These are phyloP conservation scores for Mastigias papua DNA, from an alignment of 30 jellyfish, hydroid and myxozoan species.

Conservation along the genomic window DNA sequence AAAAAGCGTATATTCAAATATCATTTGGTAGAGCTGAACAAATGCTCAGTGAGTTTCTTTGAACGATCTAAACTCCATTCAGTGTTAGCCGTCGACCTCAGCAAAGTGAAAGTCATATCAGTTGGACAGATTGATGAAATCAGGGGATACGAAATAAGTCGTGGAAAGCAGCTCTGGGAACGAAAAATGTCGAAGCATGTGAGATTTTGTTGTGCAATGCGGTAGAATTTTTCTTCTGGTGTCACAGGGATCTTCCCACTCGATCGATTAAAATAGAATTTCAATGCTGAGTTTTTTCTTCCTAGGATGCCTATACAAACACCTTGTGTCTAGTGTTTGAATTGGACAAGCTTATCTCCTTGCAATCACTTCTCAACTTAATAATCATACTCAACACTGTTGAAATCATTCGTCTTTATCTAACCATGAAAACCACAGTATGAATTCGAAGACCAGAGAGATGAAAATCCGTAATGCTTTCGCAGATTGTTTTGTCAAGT, in stretches of 20 bases:
- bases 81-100: no score
- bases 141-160: no score
- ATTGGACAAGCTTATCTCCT: slow-evolving; percentile 24
- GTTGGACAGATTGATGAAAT: no score
- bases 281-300: background rate
- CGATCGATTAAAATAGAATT: background rate
- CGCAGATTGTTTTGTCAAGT: slow-evolving; percentile 46
- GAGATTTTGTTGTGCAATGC: background rate
- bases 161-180: background rate
- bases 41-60: no score
- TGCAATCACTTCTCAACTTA: slow-evolving; percentile 13
- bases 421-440: slow-evolving; percentile 62
- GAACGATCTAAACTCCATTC: no score
- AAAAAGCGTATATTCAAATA: no score
- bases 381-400: slow-evolving; percentile 30
- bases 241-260: background rate
- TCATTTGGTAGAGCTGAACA: no score
- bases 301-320: slow-evolving; percentile 6
- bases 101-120: no score
- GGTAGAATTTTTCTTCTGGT: background rate
- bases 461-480: slow-evolving; percentile 56
- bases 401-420: slow-evolving; percentile 57
- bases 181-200: background rate
- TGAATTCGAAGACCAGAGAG: slow-evolving; percentile 67
- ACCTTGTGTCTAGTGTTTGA: slow-evolving; percentile 29